phyloP scores from a whole-genome alignment of 2,113 vertebrate genomes.

The Oryzias celebensis region DNA sequence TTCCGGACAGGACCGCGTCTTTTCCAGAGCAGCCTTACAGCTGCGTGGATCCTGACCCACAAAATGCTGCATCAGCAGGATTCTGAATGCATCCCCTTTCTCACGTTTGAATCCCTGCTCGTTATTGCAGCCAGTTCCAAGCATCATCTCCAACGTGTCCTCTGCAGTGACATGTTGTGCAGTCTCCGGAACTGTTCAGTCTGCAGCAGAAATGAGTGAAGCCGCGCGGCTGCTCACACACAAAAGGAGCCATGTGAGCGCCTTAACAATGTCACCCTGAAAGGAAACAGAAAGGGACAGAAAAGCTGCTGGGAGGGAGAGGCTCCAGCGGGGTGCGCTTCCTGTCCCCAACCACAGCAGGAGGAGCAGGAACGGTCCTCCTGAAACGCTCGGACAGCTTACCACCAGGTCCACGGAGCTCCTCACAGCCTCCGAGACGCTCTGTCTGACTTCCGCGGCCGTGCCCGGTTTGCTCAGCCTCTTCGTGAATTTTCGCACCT shows the following conservation, averaged over 20 bases:
- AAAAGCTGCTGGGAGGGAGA: background rate
- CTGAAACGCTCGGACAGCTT: slow-evolving; percentile 55
- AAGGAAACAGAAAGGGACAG: background rate
- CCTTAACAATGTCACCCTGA: background rate
- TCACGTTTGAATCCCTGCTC: slow-evolving; percentile 38
- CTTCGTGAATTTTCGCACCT: slow-evolving; percentile 90
- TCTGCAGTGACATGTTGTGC: too few species aligned
- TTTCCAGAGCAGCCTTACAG: background rate
- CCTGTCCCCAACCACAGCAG: too few species aligned
- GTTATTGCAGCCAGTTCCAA: background rate
- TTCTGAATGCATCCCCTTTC: slow-evolving; percentile 34
- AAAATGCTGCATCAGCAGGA: slow-evolving; percentile 47
- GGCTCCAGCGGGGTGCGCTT: slow-evolving; percentile 9
- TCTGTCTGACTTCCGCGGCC: slow-evolving; percentile 88
- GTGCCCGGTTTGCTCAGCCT: slow-evolving; percentile 89
- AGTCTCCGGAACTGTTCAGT: too few species aligned
- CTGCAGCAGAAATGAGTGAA: background rate
- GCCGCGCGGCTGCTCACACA: background rate
- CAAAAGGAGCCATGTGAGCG: slow-evolving; percentile 3
- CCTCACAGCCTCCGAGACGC: slow-evolving; percentile 87
- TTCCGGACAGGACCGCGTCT: slow-evolving; percentile 8
- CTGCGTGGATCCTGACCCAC: too few species aligned
- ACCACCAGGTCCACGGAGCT: slow-evolving; percentile 82
- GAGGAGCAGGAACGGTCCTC: too few species aligned
- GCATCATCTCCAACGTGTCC: too few species aligned